Evolutionary conservation across 2,888 invertebrate species (phyloP).

Genomic region (Acronicta leporina): DNA sequence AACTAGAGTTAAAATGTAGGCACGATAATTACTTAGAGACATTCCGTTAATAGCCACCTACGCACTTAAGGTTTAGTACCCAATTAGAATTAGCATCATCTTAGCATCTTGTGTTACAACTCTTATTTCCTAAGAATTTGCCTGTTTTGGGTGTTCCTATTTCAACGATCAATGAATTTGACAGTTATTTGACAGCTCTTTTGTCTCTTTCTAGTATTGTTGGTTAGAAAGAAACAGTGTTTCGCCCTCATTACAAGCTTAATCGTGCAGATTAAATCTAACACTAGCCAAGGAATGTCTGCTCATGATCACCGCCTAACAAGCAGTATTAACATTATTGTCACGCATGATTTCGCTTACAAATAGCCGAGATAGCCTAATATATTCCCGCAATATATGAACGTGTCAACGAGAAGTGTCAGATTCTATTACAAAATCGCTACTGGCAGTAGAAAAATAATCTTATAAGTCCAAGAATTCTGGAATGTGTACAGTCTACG

Average conservation of each 20-base stretch:
- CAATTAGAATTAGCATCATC: constrained; percentile 15
- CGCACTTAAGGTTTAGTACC: constrained; percentile 21
- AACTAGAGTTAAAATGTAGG: constrained; percentile 4
- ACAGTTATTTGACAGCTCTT: too few species aligned
- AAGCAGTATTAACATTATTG: constrained; percentile 7
- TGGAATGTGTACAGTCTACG: constrained; percentile 54
- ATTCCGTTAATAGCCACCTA: constrained; percentile 23
- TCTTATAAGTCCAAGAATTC: constrained; percentile 41
- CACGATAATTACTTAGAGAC: constrained; percentile 28
- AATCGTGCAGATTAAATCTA: constrained; percentile 34
- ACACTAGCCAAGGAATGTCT: constrained; percentile 29
- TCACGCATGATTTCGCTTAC: constrained; percentile 29
- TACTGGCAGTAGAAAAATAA: constrained; percentile 33
- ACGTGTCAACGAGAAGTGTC: constrained; percentile 10
- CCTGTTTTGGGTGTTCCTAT: too few species aligned
- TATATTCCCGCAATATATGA: constrained; percentile 18
- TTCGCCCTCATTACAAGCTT: background rate
- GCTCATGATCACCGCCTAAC: constrained; percentile 8
- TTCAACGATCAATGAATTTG: too few species aligned
- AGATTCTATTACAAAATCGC: constrained; percentile 23
- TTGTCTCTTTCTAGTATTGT: background rate
- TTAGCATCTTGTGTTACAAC: background rate
- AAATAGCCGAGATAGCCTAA: constrained; percentile 30
- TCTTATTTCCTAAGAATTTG: background rate
- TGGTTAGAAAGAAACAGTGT: background rate